Evolutionary conservation across 2,797 vertebrate genomes (phyloP), one percentile per base, ranked within the genome.

Genomic region (Lepidocolaptes lacrymiger): DNA sequence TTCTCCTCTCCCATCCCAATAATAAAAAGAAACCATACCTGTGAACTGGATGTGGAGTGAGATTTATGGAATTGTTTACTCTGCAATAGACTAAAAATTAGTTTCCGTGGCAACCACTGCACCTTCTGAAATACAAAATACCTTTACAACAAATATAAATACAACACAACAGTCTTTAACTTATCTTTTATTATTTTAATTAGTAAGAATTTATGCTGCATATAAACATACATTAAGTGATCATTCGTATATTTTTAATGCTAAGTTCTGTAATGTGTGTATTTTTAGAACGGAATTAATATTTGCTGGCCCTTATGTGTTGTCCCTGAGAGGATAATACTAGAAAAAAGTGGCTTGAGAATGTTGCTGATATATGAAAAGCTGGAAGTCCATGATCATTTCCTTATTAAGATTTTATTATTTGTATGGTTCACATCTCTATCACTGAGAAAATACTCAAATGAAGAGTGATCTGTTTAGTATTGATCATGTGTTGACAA

Each of bases 61-160:
- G 91, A 92, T 95, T 96, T 96, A 88, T 51, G 36, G 91, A 91
- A 94, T 95, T 96, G 93, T 86, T 96, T 96, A 91, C 76, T 86
- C 85, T 84, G 88, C 87, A 85, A 88, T 90, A 93, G 91, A 76
- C 85, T 88, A 81, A 93, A 96, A 96, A 91, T 93, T 96, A 93
- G 93, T 97, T 97, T 96, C 95, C 93, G 9, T 96, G 74, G 85
- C 79, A 96, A 96, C 95, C 19, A 59, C 76, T 90, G 79, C 52
- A 92, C 76, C 76, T 91, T 75, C 85, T 88, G 76, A 91, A 93
- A 89, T 90, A 78, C 62, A 52, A 59, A 92, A 78, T 46, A 88
- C 34, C 63, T 84, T 81, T 86, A 75, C 55, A 89, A 71, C 85
- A 93, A 95, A 88, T 58, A 78, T 55, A 75, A 89, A 85, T 55